These are phyloP conservation scores for Sternarchorhynchus goeldii DNA, from an alignment of 2,797 vertebrate species.

Conservation along the genomic window DNA sequence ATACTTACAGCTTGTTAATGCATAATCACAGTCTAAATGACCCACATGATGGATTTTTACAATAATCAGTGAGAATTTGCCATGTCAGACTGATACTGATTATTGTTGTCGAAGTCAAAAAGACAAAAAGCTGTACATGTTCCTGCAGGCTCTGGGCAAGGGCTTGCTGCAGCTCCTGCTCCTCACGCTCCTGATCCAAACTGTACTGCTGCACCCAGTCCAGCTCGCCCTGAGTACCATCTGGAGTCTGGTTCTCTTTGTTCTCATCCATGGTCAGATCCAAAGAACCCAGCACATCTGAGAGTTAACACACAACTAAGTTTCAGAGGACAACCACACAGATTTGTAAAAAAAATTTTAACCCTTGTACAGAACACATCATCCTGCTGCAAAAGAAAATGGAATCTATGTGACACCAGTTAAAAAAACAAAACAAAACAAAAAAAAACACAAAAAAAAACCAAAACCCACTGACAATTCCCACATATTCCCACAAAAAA, in stretches of 20 bases:
- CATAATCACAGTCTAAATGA: background rate
- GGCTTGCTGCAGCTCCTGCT: slow-evolving; percentile 96
- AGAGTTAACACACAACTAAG: background rate
- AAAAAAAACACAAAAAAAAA: background rate
- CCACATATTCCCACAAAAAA: no score
- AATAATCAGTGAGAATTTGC: background rate
- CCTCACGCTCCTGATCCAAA: slow-evolving; percentile 92
- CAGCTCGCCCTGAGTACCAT: slow-evolving; percentile 85
- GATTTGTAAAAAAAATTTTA: background rate
- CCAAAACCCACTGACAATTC: background rate
- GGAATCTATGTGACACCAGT: no score
- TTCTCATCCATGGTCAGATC: slow-evolving; percentile 96
- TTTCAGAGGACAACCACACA: background rate
- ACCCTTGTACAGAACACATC: no score
- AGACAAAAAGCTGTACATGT: slow-evolving; percentile 76
- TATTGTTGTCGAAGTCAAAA: background rate
- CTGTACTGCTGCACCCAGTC: slow-evolving; percentile 97
- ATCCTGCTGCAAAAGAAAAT: no score
- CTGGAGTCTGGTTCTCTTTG: slow-evolving; percentile 99
- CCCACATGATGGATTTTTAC: background rate
- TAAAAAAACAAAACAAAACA: background rate
- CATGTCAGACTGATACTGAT: background rate
- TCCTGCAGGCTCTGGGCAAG: slow-evolving; percentile 97
- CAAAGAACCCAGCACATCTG: slow-evolving; percentile 75
- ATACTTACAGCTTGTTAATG: background rate